A percentile compares a stretch with the other conserved stretches of the same genome.
phyloP scores from a whole-genome alignment of 1,140 invertebrate species.

The Chrysoperla carnea region DNA sequence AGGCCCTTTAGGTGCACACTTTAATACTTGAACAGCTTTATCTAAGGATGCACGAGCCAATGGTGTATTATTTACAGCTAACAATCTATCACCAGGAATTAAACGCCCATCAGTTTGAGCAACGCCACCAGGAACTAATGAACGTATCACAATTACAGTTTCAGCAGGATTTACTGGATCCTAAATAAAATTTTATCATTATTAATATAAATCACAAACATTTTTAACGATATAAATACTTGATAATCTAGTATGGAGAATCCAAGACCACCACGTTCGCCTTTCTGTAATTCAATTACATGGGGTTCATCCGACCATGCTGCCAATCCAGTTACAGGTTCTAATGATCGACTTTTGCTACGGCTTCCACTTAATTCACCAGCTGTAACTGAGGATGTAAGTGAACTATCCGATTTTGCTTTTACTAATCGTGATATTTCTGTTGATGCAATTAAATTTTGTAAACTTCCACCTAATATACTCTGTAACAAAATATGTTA shows the following conservation, averaged over 20 bases:
- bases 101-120: conserved; percentile 62
- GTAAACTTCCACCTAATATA: conserved; percentile 47
- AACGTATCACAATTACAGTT: conserved; percentile 78
- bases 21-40: conserved; percentile 63
- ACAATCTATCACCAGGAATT: conserved; percentile 68
- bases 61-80: conserved; percentile 67
- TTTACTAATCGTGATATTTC: conserved; percentile 52
- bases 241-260: conserved; percentile 87
- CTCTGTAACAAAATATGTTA: conserved; percentile 23
- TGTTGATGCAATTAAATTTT: conserved; percentile 39
- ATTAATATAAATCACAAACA: not conserved
- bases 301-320: conserved; percentile 76
- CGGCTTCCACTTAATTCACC: conserved; percentile 32
- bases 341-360: conserved; percentile 59
- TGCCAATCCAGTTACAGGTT: conserved; percentile 66
- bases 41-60: conserved; percentile 61
- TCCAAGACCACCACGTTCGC: conserved; percentile 70
- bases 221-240: conserved; percentile 26
- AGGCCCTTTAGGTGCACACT: conserved; percentile 55
- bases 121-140: conserved; percentile 69
- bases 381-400: conserved; percentile 42
- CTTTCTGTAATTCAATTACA: conserved; percentile 65
- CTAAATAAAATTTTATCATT: conserved; percentile 19
- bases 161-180: conserved; percentile 63
- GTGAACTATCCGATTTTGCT: conserved; percentile 67